These are phyloP conservation scores for Hyperoplus lanceolatus DNA, from an alignment of 2,797 vertebrate species.

Conservation along the genomic window DNA sequence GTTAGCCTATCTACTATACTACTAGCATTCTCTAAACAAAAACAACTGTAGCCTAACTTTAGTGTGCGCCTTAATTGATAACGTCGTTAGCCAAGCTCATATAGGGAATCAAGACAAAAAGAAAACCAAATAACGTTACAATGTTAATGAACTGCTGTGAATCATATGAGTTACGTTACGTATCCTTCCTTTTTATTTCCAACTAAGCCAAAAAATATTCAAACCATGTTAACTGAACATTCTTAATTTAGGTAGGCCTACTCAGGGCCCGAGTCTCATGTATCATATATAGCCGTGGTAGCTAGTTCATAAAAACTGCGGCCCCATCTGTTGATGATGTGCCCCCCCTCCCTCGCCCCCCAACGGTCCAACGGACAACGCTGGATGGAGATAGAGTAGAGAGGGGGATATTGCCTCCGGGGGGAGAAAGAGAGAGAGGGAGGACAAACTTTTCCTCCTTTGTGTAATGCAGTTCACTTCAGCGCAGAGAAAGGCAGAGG, in stretches of 20 bases:
- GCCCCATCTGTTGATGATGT: conserved; percentile 1
- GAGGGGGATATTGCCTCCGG: conserved; percentile 24
- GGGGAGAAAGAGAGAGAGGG: conserved; percentile 6
- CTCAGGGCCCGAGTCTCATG: too few species aligned
- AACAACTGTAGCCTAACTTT: not conserved
- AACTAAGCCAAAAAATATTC: not conserved
- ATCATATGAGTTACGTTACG: not conserved
- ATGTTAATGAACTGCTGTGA: not conserved
- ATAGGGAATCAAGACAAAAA: not conserved
- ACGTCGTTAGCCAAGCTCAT: too few species aligned
- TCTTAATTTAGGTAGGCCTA: too few species aligned
- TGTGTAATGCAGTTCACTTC: conserved; percentile 46
- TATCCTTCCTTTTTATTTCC: not conserved
- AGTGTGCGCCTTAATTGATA: not conserved
- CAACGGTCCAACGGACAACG: conserved; percentile 47
- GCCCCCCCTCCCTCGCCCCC: not conserved
- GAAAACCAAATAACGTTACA: not conserved
- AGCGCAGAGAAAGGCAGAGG: not conserved
- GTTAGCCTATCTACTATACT: too few species aligned
- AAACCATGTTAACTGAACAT: not conserved
- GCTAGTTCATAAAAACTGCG: not conserved
- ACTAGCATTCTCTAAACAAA: not conserved
- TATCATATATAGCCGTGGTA: not conserved
- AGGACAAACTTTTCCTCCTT: conserved; percentile 43
- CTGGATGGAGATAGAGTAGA: conserved; percentile 40